phyloP scores from a whole-genome alignment of 2,888 invertebrate species.

The Lamellibrachia columna region DNA sequence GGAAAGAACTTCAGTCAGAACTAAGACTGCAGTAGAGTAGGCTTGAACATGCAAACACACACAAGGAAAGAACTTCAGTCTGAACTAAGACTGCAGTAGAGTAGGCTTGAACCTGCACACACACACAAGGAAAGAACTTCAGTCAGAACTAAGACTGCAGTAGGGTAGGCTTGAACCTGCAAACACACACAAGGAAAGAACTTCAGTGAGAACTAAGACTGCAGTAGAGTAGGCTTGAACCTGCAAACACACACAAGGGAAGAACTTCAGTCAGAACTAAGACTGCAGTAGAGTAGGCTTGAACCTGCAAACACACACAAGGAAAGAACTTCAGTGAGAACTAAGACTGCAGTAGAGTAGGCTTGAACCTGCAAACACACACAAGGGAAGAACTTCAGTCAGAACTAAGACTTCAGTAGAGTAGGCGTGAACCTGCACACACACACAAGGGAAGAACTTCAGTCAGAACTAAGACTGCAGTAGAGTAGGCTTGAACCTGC shows the following conservation, averaged over 20 bases:
- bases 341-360: slow-evolving; percentile 88
- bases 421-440: background rate
- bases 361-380: slow-evolving; percentile 69
- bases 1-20: too few relatives aligned
- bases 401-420: background rate
- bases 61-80: slow-evolving; percentile 22
- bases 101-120: background rate
- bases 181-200: too few relatives aligned
- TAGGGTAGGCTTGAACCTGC: too few relatives aligned
- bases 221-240: too few relatives aligned
- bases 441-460: background rate
- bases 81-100: background rate
- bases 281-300: too few relatives aligned
- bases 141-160: background rate
- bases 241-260: too few relatives aligned
- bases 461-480: background rate
- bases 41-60: slow-evolving; percentile 69
- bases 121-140: background rate
- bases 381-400: slow-evolving; percentile 24
- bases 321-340: too few relatives aligned
- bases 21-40: slow-evolving; percentile 88
- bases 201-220: too few relatives aligned
- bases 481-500: too few relatives aligned
- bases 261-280: background rate
- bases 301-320: too few relatives aligned